These are phyloP conservation scores for Ostrea denselamellosa DNA, from an alignment of 1,140 invertebrate genomes.

Conservation along the genomic window DNA sequence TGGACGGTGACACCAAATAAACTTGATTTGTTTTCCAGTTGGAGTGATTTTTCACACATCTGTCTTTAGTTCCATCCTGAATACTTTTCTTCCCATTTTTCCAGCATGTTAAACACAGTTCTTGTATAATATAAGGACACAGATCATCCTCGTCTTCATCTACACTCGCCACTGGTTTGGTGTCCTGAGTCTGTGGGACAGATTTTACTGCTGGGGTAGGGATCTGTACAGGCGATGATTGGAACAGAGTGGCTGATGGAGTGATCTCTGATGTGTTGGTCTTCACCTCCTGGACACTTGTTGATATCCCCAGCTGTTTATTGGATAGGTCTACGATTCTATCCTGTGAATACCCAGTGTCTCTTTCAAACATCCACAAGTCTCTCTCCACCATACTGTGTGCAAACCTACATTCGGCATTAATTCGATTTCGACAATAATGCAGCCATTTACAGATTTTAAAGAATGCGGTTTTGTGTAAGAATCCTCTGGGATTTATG, in stretches of 20 bases:
- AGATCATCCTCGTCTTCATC: constrained; percentile 43
- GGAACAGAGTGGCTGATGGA: constrained; percentile 25
- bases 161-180: constrained; percentile 7
- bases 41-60: constrained; percentile 66
- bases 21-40: constrained; percentile 67
- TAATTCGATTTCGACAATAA: constrained; percentile 63
- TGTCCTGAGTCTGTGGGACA: not conserved
- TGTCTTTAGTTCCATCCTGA: constrained; percentile 66
- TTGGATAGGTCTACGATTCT: constrained; percentile 67
- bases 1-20: constrained; percentile 63
- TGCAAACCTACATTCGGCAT: constrained; percentile 68
- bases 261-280: constrained; percentile 17
- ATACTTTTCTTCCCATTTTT: constrained; percentile 65
- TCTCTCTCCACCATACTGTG: constrained; percentile 74
- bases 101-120: constrained; percentile 69
- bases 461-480: constrained; percentile 72
- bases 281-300: not conserved
- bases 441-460: constrained; percentile 70
- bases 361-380: constrained; percentile 75
- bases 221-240: not conserved
- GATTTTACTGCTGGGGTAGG: constrained; percentile 10
- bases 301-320: constrained; percentile 29
- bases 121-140: constrained; percentile 59
- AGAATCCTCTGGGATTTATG: constrained; percentile 68
- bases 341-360: constrained; percentile 64